Percentiles rank a stretch among this genome's conserved stretches.
These are phyloP conservation scores for Ctenoplectra terminalis DNA, from an alignment of 1,140 invertebrate genomes.

Conservation along the genomic window DNA sequence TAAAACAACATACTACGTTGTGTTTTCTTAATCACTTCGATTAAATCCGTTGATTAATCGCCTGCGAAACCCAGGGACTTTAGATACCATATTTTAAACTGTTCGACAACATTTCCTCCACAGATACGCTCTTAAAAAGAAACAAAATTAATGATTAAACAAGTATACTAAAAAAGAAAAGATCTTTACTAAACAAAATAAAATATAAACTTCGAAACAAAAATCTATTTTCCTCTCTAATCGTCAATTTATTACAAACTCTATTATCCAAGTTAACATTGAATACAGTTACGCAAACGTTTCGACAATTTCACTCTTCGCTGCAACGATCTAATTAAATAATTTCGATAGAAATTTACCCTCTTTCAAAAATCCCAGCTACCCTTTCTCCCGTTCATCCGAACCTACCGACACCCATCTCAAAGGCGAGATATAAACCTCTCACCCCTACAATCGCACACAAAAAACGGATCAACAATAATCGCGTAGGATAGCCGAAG, in stretches of 20 bases:
- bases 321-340: no score
- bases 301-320: no score
- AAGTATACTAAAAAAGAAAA: no score
- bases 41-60: background rate
- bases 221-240: no score
- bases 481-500: background rate
- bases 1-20: background rate
- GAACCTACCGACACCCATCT: background rate
- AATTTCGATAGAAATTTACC: background rate
- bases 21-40: background rate
- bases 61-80: background rate
- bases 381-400: background rate
- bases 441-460: background rate
- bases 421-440: background rate
- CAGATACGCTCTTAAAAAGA: no score
- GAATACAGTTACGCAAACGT: no score
- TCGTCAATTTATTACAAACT: no score
- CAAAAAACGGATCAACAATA: background rate
- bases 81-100: background rate
- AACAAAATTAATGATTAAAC: no score
- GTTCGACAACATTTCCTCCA: no score
- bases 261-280: no score
- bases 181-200: no score
- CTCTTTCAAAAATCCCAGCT: background rate
- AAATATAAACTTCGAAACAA: no score